Evolutionary conservation across 2,797 vertebrate genomes (phyloP).

Genomic region (Pseudochromis fuscus): DNA sequence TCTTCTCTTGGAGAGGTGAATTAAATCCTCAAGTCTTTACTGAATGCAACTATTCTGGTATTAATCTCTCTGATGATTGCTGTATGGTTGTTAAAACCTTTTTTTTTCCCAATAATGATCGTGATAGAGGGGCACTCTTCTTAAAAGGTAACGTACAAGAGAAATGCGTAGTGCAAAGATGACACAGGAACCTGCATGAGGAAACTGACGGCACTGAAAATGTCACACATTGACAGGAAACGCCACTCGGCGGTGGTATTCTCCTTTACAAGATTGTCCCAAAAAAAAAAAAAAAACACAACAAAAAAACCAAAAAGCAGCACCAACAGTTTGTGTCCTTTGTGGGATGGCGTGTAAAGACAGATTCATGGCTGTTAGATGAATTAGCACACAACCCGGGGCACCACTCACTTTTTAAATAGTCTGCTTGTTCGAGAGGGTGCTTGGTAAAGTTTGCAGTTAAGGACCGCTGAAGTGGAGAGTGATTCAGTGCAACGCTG

Average conservation of each 20-base stretch:
- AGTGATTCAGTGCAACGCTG: constrained; percentile 78
- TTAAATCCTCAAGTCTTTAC: constrained; percentile 58
- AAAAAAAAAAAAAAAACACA: constrained; percentile 76
- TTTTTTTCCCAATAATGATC: constrained; percentile 19
- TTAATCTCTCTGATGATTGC: constrained; percentile 68
- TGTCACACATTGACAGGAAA: constrained; percentile 71
- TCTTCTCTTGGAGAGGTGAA: constrained; percentile 78
- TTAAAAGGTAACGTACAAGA: constrained; percentile 55
- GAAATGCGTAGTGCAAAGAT: constrained; percentile 85
- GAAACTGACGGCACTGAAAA: constrained; percentile 73
- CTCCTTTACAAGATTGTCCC: constrained; percentile 96
- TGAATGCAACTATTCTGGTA: constrained; percentile 46
- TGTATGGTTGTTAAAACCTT: constrained; percentile 56
- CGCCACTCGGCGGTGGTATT: constrained; percentile 73
- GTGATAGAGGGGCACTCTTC: constrained; percentile 48
- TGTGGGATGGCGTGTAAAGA: constrained; percentile 64
- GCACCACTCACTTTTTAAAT: constrained; percentile 35
- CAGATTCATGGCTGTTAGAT: constrained; percentile 51
- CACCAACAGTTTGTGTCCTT: constrained; percentile 85
- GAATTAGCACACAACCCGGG: constrained; percentile 41
- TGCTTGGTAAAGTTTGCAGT: constrained; percentile 86
- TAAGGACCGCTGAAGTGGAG: constrained; percentile 72
- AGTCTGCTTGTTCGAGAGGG: constrained; percentile 74
- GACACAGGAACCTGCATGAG: constrained; percentile 80
- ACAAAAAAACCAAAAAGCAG: constrained; percentile 86